Evolutionary conservation across 2,888 invertebrate species (phyloP).

Genomic region (Leucoma salicis): DNA sequence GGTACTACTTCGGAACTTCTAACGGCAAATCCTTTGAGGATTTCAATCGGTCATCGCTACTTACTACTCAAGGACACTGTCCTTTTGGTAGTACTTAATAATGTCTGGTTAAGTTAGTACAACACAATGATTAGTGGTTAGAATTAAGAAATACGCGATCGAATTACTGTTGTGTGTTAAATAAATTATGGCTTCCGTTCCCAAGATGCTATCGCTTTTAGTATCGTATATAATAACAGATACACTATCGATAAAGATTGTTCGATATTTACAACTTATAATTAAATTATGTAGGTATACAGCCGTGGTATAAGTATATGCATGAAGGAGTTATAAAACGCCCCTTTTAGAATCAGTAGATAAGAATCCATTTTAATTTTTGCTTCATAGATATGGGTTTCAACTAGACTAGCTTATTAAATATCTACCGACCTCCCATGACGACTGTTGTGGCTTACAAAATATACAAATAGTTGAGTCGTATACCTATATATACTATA

Average conservation of each 20-base stretch:
- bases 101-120: slow-evolving; percentile 16
- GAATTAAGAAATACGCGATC: slow-evolving; percentile 27
- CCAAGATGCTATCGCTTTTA: slow-evolving; percentile 22
- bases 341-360: no score
- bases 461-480: no score
- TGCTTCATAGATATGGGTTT: no score
- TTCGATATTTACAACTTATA: slow-evolving; percentile 19
- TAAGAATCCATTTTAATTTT: no score
- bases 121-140: slow-evolving; percentile 29
- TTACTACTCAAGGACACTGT: slow-evolving; percentile 2
- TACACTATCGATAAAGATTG: slow-evolving; percentile 22
- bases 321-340: slow-evolving; percentile 3
- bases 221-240: slow-evolving; percentile 19
- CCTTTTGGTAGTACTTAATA: slow-evolving; percentile 8
- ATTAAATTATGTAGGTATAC: slow-evolving; percentile 10
- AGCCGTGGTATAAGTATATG: slow-evolving; percentile 1
- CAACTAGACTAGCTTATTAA: no score
- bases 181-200: slow-evolving; percentile 33
- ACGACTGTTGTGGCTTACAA: no score
- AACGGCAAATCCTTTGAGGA: no score
- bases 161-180: slow-evolving; percentile 13
- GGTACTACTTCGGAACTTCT: no score
- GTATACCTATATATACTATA: no score
- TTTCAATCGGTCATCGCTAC: not conserved
- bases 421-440: no score